These are phyloP conservation scores for Melanotaenia maccullochi DNA, from an alignment of 2,797 vertebrate species.

Conservation along the genomic window DNA sequence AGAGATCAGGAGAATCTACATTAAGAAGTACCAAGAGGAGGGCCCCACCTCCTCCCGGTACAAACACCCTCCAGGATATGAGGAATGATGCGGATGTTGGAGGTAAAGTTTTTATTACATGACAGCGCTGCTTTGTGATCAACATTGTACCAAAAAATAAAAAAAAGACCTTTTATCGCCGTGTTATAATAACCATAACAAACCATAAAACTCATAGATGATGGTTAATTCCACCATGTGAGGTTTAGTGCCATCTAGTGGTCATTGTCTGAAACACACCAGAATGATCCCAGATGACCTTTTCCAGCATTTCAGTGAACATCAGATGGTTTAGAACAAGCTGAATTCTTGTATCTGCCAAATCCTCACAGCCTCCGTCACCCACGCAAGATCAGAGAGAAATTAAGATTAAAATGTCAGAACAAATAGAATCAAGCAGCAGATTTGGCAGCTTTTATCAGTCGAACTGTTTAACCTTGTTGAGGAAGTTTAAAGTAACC, in stretches of 20 bases:
- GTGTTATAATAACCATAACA: too few species aligned
- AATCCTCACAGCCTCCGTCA: conserved; percentile 34
- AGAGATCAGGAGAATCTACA: conserved; percentile 78
- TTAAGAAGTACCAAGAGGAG: conserved; percentile 89
- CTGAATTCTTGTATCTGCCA: conserved; percentile 35
- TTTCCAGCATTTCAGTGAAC: conserved; percentile 50
- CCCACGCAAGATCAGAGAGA: conserved; percentile 41
- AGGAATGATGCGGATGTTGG: conserved; percentile 35
- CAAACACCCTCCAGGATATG: conserved; percentile 49
- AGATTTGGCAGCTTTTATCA: conserved; percentile 57
- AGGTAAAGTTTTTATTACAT: conserved; percentile 59
- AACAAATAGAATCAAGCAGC: conserved; percentile 44
- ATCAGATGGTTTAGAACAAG: conserved; percentile 41
- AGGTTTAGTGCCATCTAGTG: conserved; percentile 39
- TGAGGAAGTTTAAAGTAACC: conserved; percentile 64
- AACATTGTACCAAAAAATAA: background rate
- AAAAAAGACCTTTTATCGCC: background rate
- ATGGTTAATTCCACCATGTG: background rate
- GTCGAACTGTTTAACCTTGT: conserved; percentile 54
- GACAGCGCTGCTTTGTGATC: background rate
- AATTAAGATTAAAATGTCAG: conserved; percentile 73
- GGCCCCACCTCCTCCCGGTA: conserved; percentile 87
- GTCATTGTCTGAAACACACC: conserved; percentile 8
- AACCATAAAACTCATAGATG: background rate
- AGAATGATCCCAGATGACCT: conserved; percentile 51